Base-by-base conservation (phyloP, 2,113 vertebrate genomes). In the Scophthalmus maximus region DNA sequence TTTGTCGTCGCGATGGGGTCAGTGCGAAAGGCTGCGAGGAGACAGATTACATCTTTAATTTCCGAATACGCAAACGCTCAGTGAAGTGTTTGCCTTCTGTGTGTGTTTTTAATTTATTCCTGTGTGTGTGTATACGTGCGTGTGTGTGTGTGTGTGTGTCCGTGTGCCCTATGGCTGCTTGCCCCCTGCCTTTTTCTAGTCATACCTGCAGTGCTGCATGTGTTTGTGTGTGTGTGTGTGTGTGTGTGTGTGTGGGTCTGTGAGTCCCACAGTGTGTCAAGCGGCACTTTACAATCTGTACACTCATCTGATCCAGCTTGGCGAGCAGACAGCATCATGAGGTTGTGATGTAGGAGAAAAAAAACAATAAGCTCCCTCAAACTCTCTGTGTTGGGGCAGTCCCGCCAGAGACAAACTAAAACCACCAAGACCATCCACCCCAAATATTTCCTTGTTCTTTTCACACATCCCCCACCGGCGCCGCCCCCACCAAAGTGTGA, bases 261-360 rank as follows among this genome's bases (percentile, higher is more conserved):
- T 57, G 49, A 32, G 58, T 76, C 46, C 42, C 44, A 53, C 22
- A 42, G 42, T 79, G 60, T 34, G 62, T 77, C 53, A 36, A 18
- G 8, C 1, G 44, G 61, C 66, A 72, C 64, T 81, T 81, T 79
- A 59, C 67, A 73, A 50, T 78, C 65, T 74, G 71, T 71, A 73
- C 60, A 51, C 73, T 88, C 71, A 70, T 81, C 68, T 83, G 77
- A 81, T 78, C 32, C 46, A 8, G 56, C 68, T 70, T 79, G 68
- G 71, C 57, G 27, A 81, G 56, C 59, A 0, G n/a, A 0, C 17
- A 67, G 52, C 87, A 85, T 88, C 76, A 83, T 72, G 79, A 77
- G 64, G 74, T 81, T 85, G 68, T 73, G 71, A 69, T 72, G 53
- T 83, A 82, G 79, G 73, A 74, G 65, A 77, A 67, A 83, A n/a